A percentile compares a stretch with the other conserved stretches of the same genome.
phyloP scores from a whole-genome alignment of 2,113 vertebrate genomes.

The Terrapene triunguis region DNA sequence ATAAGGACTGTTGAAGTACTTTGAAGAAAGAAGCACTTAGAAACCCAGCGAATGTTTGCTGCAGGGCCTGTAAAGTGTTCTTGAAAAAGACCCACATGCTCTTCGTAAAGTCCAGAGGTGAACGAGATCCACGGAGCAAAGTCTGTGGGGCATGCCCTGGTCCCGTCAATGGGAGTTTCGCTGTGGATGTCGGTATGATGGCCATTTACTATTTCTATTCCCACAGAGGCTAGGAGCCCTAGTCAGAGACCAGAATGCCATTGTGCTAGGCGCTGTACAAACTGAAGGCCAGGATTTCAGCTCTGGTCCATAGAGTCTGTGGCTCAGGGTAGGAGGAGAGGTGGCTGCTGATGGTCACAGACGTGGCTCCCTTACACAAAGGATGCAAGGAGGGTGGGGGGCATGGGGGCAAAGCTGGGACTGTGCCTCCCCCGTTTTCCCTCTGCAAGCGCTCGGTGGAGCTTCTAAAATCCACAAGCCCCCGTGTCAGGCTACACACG shows the following conservation, averaged over 20 bases:
- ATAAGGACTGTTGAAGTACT: neutral
- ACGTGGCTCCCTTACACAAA: neutral
- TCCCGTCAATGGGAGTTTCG: neutral
- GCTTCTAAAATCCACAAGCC: neutral
- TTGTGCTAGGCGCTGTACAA: neutral
- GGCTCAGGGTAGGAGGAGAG: neutral
- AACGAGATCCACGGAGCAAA: neutral
- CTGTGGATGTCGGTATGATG: neutral
- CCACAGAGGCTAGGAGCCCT: neutral
- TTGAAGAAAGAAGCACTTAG: neutral
- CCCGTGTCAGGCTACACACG: neutral
- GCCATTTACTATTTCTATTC: neutral
- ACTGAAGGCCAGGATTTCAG: neutral
- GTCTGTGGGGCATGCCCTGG: neutral
- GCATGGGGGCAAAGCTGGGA: neutral
- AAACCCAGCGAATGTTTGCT: neutral
- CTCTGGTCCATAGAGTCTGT: neutral
- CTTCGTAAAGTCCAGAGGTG: neutral
- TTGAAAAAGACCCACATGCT: neutral
- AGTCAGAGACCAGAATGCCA: neutral
- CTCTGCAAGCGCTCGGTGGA: neutral
- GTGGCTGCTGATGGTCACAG: neutral
- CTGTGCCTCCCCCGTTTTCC: neutral
- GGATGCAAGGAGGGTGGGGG: neutral
- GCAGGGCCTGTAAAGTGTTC: neutral